phyloP scores from a whole-genome alignment of 2,888 invertebrate genomes.

The Hymenopus coronatus region DNA sequence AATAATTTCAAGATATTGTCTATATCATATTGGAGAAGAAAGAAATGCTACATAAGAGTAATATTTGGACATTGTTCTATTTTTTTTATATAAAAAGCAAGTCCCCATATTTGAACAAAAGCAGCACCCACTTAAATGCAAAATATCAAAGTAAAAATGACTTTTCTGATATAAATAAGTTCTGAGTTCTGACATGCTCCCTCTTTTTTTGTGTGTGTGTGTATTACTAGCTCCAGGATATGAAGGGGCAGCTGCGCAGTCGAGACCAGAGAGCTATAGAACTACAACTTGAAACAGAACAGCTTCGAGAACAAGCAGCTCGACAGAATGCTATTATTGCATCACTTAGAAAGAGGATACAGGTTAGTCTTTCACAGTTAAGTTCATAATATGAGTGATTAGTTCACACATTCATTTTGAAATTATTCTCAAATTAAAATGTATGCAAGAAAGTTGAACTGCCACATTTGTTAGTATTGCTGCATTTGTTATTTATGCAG shows the following conservation, averaged over 20 bases:
- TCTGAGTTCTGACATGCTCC: too few relatives aligned
- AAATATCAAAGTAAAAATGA: too few relatives aligned
- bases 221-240: conserved; percentile 61
- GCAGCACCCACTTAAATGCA: too few relatives aligned
- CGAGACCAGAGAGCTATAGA: conserved; percentile 71
- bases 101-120: too few relatives aligned
- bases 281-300: conserved; percentile 75
- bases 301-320: conserved; percentile 76
- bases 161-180: too few relatives aligned
- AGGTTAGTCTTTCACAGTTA: conserved; percentile 41
- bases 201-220: background rate
- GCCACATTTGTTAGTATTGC: background rate
- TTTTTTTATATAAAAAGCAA: too few relatives aligned
- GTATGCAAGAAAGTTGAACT: background rate
- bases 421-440: background rate
- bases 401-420: background rate
- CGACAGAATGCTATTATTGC: conserved; percentile 77
- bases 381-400: background rate
- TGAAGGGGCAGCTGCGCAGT: conserved; percentile 66
- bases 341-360: conserved; percentile 73
- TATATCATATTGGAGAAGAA: too few relatives aligned
- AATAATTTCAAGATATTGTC: too few relatives aligned
- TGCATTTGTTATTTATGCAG: conserved; percentile 44
- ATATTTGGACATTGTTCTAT: too few relatives aligned
- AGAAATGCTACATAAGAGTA: too few relatives aligned